Evolutionary conservation across 1,140 invertebrate genomes (phyloP).

Genomic region (Bombus pyrosoma): DNA sequence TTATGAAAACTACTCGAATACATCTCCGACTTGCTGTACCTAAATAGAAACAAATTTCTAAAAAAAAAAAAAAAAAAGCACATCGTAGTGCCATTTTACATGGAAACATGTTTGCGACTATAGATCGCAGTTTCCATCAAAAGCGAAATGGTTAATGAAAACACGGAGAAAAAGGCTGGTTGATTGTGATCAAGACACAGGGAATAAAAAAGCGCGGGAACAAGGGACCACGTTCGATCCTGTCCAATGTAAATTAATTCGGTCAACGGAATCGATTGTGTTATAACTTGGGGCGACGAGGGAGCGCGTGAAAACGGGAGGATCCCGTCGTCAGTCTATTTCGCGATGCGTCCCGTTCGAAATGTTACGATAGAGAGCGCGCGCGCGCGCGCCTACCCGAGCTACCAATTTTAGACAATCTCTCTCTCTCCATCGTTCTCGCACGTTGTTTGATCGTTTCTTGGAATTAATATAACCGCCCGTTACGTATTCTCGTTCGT

Average conservation of each 20-base stretch:
- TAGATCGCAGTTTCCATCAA: not conserved
- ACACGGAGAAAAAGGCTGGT: not conserved
- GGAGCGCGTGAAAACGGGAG: not conserved
- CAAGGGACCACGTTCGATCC: not conserved
- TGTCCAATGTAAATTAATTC: conserved; percentile 42
- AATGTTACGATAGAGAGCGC: conserved; percentile 1
- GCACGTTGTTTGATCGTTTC: conserved; percentile 28
- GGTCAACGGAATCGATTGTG: conserved; percentile 40
- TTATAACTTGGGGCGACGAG: conserved; percentile 14
- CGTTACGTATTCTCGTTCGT: not conserved
- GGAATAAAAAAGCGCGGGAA: not conserved
- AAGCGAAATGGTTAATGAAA: not conserved
- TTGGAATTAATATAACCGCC: conserved; percentile 7
- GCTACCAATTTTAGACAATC: conserved; percentile 35
- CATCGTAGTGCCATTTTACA: no score
- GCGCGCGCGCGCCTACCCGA: not conserved
- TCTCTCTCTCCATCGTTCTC: not conserved
- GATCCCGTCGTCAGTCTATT: conserved; percentile 12
- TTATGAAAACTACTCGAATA: no score
- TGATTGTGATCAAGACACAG: not conserved
- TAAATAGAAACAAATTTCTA: no score
- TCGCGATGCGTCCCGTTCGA: conserved; percentile 1
- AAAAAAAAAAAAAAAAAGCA: no score
- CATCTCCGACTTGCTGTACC: no score
- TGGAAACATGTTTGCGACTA: not conserved